Evolutionary conservation across 2,888 invertebrate species (phyloP).

Genomic region (Quadroppia sp.): DNA sequence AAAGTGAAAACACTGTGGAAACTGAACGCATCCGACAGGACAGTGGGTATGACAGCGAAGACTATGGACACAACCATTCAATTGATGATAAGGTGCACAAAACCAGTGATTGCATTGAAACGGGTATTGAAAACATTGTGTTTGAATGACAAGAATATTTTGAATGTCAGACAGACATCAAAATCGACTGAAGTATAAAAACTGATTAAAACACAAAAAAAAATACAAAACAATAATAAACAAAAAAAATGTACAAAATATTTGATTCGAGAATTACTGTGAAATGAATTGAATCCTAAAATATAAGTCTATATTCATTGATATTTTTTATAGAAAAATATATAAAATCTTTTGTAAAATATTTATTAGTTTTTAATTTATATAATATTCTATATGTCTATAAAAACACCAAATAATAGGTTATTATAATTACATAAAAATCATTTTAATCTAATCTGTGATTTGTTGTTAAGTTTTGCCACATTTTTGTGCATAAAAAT

Average conservation of each 20-base stretch:
- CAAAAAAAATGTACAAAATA: too few relatives aligned
- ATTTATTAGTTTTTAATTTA: neutral
- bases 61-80: neutral
- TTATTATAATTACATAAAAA: neutral
- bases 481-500: neutral
- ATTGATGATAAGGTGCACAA: neutral
- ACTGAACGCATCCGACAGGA: conserved; percentile 33
- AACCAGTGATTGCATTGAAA: neutral
- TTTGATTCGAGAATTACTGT: too few relatives aligned
- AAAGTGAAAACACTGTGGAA: neutral
- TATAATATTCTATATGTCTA: neutral
- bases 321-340: too few relatives aligned
- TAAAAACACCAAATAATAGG: neutral
- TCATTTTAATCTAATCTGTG: conserved; percentile 19
- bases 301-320: too few relatives aligned
- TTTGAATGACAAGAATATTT: neutral
- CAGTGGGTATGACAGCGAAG: conserved; percentile 39
- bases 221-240: neutral
- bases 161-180: too few relatives aligned
- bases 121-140: conserved; percentile 9
- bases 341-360: too few relatives aligned
- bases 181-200: too few relatives aligned
- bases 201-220: neutral
- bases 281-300: too few relatives aligned
- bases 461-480: conserved; percentile 17